phyloP scores from a whole-genome alignment of 2,888 invertebrate species.

The Athalia circularis region DNA sequence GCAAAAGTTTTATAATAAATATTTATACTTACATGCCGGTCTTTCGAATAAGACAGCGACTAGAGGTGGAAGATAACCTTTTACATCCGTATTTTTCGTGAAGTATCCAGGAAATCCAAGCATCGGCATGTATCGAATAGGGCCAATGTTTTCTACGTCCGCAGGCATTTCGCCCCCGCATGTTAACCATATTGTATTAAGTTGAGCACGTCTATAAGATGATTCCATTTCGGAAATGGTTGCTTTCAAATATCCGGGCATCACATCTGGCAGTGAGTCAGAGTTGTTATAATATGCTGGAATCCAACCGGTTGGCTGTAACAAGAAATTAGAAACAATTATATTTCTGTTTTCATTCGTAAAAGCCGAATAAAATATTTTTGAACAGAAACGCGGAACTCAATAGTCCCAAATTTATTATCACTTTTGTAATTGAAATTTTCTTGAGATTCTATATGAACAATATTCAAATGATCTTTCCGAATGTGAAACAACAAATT shows the following conservation, averaged over 20 bases:
- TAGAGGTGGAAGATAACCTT: slow-evolving; percentile 80
- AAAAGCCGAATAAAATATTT: no score
- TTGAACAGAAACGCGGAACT: no score
- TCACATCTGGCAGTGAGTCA: slow-evolving; percentile 76
- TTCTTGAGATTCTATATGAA: no score
- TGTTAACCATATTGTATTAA: slow-evolving; percentile 75
- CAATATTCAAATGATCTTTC: no score
- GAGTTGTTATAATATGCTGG: slow-evolving; percentile 80
- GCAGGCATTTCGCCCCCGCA: slow-evolving; percentile 78
- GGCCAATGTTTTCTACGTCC: slow-evolving; percentile 78
- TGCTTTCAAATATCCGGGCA: slow-evolving; percentile 77
- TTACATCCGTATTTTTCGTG: slow-evolving; percentile 76
- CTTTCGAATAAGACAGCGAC: slow-evolving; percentile 79
- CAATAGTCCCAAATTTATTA: no score
- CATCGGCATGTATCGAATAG: slow-evolving; percentile 74
- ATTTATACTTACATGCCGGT: slow-evolving; percentile 61
- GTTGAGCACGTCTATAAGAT: slow-evolving; percentile 58
- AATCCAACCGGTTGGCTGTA: slow-evolving; percentile 83
- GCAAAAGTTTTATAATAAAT: background rate
- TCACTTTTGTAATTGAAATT: no score
- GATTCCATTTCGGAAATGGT: slow-evolving; percentile 71
- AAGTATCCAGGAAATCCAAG: slow-evolving; percentile 73
- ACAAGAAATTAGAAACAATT: background rate
- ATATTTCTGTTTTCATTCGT: background rate
- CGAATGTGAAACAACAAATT: slow-evolving; percentile 56